phyloP scores from a whole-genome alignment of 2,113 vertebrate genomes.

The Oreotragus oreotragus region DNA sequence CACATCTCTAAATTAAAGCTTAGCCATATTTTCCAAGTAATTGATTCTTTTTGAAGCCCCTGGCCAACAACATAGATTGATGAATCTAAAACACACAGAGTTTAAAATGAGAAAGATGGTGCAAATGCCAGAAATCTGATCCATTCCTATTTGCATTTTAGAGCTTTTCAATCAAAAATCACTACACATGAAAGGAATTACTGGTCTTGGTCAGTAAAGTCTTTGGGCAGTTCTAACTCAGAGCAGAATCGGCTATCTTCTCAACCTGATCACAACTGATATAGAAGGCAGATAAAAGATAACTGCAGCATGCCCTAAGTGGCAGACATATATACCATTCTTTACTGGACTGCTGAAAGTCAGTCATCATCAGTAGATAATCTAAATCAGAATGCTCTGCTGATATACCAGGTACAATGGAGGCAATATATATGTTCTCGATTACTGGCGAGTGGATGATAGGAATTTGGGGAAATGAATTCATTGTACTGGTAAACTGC shows the following conservation, averaged over 20 bases:
- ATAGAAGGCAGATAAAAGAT: not conserved
- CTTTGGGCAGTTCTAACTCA: not conserved
- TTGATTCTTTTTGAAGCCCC: not conserved
- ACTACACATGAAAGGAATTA: not conserved
- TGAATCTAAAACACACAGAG: not conserved
- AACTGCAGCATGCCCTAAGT: not conserved
- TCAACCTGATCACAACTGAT: not conserved
- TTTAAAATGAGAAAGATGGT: not conserved
- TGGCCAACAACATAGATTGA: not conserved
- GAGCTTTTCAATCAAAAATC: not conserved
- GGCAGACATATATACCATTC: not conserved
- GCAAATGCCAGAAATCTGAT: conserved; percentile 20
- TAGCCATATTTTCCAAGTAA: not conserved
- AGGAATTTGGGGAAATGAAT: not conserved
- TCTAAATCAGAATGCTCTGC: not conserved
- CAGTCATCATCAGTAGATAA: not conserved
- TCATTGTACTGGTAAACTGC: not conserved
- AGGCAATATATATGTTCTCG: not conserved
- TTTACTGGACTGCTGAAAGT: not conserved
- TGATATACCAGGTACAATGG: not conserved
- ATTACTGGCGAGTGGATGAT: not conserved
- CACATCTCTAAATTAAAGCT: not conserved
- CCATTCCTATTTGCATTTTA: not conserved
- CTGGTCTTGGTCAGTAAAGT: not conserved
- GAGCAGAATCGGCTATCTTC: not conserved